Percentiles rank a stretch among this genome's conserved stretches.
Conservation (phyloP, 35 echinoderm and acorn worm genomes). For the Apostichopus parvimensis region DNA sequence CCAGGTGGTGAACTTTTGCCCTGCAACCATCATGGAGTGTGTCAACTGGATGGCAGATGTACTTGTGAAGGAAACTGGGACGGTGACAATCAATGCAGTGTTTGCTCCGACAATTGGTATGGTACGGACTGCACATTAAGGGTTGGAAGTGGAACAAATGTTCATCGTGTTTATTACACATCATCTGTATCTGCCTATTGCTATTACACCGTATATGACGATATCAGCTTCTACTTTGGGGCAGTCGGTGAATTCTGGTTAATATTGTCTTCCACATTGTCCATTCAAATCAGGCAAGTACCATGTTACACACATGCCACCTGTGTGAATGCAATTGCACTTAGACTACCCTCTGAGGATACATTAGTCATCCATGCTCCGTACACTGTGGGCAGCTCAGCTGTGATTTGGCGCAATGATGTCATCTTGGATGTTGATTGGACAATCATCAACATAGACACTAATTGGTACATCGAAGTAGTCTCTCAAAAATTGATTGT, state of each 20-base stretch:
- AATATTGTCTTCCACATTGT: constrained; percentile 17
- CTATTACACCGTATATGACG: constrained; percentile 77
- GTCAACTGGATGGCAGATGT: constrained; percentile 53
- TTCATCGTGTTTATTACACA: constrained; percentile 32
- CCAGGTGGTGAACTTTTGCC: constrained; percentile 62
- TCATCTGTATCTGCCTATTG: constrained; percentile 57
- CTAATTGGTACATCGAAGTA: constrained; percentile 58
- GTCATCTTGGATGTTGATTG: constrained; percentile 9
- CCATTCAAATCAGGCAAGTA: constrained; percentile 81
- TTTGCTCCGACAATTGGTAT: constrained; percentile 66
- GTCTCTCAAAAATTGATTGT: constrained; percentile 21
- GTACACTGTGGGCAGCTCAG: constrained; percentile 20
- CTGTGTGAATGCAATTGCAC: constrained; percentile 79
- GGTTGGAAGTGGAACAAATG: neutral
- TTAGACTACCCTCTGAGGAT: neutral
- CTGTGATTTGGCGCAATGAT: constrained; percentile 73
- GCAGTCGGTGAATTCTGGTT: constrained; percentile 83
- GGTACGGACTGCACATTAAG: constrained; percentile 79
- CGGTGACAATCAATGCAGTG: constrained; percentile 60
- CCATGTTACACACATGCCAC: constrained; percentile 63
- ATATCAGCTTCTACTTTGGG: constrained; percentile 69
- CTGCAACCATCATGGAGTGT: constrained; percentile 68
- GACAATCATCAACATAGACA: neutral
- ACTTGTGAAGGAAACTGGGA: constrained; percentile 82
- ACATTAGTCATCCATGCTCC: constrained; percentile 72